Percentiles rank a stretch among this genome's conserved stretches.
Evolutionary conservation across 2,797 vertebrate genomes (phyloP).

Genomic region (Cuniculus paca): DNA sequence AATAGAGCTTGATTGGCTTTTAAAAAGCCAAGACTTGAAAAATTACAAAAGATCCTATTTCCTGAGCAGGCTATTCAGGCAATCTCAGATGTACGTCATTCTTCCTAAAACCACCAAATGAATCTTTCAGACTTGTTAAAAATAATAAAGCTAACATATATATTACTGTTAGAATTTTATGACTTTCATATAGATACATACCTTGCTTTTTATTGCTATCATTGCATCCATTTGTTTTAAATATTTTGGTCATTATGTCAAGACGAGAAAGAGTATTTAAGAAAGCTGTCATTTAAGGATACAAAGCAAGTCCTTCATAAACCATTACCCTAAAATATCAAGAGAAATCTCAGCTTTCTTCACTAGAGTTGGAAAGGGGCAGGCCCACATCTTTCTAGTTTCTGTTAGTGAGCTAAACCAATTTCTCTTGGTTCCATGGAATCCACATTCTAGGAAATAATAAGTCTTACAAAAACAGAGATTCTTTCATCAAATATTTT

Average conservation of each 20-base stretch:
- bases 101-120: not conserved
- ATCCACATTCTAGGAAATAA: not conserved
- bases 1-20: slow-evolving; percentile 1
- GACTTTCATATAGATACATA: not conserved
- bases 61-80: not conserved
- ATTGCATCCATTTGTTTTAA: not conserved
- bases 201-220: not conserved
- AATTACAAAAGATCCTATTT: not conserved
- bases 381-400: not conserved
- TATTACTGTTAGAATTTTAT: not conserved
- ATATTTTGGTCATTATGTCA: not conserved
- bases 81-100: not conserved
- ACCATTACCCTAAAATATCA: not conserved
- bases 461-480: not conserved
- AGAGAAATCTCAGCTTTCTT: not conserved
- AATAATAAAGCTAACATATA: not conserved
- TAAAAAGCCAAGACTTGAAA: not conserved
- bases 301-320: not conserved
- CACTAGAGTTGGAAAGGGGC: not conserved
- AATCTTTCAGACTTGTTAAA: not conserved
- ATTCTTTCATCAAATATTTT: not conserved
- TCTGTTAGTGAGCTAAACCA: not conserved
- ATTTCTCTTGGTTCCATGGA: not conserved
- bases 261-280: not conserved
- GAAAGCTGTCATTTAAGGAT: not conserved